phyloP scores from a whole-genome alignment of 1,140 invertebrate genomes.

The Scaptomyza pallida region DNA sequence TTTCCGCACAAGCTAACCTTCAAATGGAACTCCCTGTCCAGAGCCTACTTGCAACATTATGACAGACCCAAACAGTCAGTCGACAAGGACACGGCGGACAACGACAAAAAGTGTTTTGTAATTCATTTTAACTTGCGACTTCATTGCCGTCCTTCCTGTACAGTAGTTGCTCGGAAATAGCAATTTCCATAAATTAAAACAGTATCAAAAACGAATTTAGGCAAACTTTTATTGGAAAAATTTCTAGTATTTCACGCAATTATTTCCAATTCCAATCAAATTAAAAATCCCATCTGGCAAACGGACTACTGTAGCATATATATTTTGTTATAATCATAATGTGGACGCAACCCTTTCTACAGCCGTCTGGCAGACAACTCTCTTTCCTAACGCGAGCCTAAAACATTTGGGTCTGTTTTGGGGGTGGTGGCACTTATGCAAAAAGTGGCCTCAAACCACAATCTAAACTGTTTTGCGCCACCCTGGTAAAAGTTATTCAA shows the following conservation, averaged over 20 bases:
- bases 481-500: slow-evolving; percentile 59
- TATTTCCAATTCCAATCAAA: no score
- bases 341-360: slow-evolving; percentile 48
- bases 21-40: not conserved
- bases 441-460: slow-evolving; percentile 54
- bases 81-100: slow-evolving; percentile 46
- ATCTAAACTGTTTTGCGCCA: slow-evolving; percentile 5
- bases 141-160: slow-evolving; percentile 4
- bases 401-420: not conserved
- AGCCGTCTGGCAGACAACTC: slow-evolving; percentile 38
- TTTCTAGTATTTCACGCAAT: no score
- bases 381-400: slow-evolving; percentile 20
- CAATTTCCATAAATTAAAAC: not conserved
- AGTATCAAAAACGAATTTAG: not conserved
- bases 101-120: slow-evolving; percentile 78
- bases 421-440: slow-evolving; percentile 43
- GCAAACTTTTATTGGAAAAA: no score
- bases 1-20: slow-evolving; percentile 33
- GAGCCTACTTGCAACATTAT: slow-evolving; percentile 65
- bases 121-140: slow-evolving; percentile 76
- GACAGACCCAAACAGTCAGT: slow-evolving; percentile 44
- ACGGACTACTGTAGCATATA: not conserved
- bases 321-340: slow-evolving; percentile 46
- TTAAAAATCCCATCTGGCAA: no score
- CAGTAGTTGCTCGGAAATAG: not conserved